Conservation (phyloP, 2,888 invertebrate genomes). For the Folsomia candida region DNA sequence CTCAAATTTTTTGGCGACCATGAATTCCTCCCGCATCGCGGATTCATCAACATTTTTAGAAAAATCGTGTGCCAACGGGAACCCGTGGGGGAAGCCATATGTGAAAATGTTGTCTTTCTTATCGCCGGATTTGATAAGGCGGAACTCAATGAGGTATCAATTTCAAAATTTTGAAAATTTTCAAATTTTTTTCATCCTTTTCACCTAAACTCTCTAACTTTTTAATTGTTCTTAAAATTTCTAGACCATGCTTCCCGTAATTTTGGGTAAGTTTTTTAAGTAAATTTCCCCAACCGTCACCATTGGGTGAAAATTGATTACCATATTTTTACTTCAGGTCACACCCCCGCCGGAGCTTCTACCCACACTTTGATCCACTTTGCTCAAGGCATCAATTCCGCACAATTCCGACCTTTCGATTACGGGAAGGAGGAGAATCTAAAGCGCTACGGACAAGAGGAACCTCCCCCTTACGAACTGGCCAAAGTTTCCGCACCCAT, state of each 20-base stretch:
- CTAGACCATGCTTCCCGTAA: constrained; percentile 62
- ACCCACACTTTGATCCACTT: constrained; percentile 71
- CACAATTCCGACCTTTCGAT: constrained; percentile 68
- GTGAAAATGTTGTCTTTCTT: constrained; percentile 30
- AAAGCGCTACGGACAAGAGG: constrained; percentile 59
- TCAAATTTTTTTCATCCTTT: not conserved
- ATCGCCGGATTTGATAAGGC: constrained; percentile 28
- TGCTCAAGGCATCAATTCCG: constrained; percentile 52
- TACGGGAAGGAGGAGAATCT: constrained; percentile 64
- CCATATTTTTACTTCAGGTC: too few relatives aligned
- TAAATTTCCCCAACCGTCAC: too few relatives aligned
- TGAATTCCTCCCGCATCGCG: constrained; percentile 37
- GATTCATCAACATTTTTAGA: constrained; percentile 26
- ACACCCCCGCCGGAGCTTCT: constrained; percentile 73
- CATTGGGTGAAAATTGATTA: too few relatives aligned
- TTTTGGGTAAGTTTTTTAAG: too few relatives aligned
- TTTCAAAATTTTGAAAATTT: not conserved
- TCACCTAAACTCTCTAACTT: too few relatives aligned
- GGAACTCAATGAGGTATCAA: constrained; percentile 24
- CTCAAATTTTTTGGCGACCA: constrained; percentile 33
- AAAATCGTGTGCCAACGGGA: constrained; percentile 31
- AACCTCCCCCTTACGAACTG: constrained; percentile 65
- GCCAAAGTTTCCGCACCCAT: constrained; percentile 64
- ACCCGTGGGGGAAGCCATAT: constrained; percentile 22
- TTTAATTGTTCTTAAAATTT: too few relatives aligned